A percentile compares a stretch with the other conserved stretches of the same genome.
phyloP scores from a whole-genome alignment of 92 coral and sea anemone species.

The Pocillopora grandis region DNA sequence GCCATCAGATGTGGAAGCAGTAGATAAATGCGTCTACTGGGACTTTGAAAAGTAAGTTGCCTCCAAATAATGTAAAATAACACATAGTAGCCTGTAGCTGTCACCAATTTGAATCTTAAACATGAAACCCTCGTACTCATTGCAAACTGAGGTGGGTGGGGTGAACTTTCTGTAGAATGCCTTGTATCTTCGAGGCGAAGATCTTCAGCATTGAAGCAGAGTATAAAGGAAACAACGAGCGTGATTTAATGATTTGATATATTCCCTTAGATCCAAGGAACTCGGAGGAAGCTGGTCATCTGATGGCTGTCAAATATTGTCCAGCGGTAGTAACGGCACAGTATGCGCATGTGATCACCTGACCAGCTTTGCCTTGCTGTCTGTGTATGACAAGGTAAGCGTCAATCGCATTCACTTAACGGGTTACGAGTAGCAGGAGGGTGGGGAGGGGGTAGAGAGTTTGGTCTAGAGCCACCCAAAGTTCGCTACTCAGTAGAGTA shows the following conservation, averaged over 20 bases:
- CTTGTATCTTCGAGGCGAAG: too few relatives aligned
- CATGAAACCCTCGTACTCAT: too few relatives aligned
- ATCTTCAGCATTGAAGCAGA: not conserved
- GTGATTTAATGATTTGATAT: not conserved
- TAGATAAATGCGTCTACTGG: slow-evolving; percentile 83
- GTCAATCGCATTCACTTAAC: not conserved
- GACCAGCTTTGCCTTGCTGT: slow-evolving; percentile 82
- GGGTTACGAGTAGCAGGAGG: too few relatives aligned
- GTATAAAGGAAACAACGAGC: too few relatives aligned
- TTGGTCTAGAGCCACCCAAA: too few relatives aligned
- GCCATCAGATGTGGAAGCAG: slow-evolving; percentile 56
- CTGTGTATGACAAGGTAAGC: slow-evolving; percentile 82
- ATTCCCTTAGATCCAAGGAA: slow-evolving; percentile 47
- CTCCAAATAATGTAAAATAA: too few relatives aligned
- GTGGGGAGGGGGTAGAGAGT: too few relatives aligned
- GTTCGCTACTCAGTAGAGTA: too few relatives aligned
- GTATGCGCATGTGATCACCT: slow-evolving; percentile 92
- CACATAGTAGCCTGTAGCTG: too few relatives aligned
- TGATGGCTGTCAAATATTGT: slow-evolving; percentile 77
- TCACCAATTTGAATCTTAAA: too few relatives aligned
- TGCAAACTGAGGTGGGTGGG: too few relatives aligned
- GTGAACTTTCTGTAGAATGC: too few relatives aligned
- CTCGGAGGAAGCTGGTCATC: slow-evolving; percentile 93
- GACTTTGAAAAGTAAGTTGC: slow-evolving; percentile 78
- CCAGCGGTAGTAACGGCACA: slow-evolving; percentile 60